These are phyloP conservation scores for Xestobium rufovillosum DNA, from an alignment of 2,888 invertebrate species.

Conservation along the genomic window DNA sequence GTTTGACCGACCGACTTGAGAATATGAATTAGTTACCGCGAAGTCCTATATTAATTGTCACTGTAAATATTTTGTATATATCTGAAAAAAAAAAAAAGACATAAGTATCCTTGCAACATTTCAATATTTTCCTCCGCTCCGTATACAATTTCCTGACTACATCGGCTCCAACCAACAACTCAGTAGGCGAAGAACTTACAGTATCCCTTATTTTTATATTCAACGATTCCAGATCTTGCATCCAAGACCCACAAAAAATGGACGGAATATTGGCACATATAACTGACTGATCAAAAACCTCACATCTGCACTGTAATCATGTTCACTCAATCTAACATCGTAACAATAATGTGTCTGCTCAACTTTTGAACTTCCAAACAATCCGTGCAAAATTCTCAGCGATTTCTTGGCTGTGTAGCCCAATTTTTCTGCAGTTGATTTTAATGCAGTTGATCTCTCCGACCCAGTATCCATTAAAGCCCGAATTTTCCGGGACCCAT, in stretches of 20 bases:
- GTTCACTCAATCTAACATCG: no score
- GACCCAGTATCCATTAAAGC: no score
- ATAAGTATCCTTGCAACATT: no score
- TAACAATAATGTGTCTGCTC: background rate
- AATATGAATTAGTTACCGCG: no score
- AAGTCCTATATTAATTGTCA: no score
- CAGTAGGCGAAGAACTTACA: background rate
- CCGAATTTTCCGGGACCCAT: background rate
- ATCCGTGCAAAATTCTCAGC: constrained; percentile 7
- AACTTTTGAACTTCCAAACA: constrained; percentile 8
- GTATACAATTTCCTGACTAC: constrained; percentile 8
- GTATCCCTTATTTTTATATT: constrained; percentile 4
- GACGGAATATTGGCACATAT: constrained; percentile 6
- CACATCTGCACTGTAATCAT: constrained; percentile 3
- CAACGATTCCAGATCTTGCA: constrained; percentile 1
- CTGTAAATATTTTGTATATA: no score
- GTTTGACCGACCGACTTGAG: no score
- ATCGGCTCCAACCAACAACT: constrained; percentile 11
- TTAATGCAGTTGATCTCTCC: no score
- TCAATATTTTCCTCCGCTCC: no score
- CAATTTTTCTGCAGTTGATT: constrained; percentile 2
- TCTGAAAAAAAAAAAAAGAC: no score
- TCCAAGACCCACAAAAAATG: constrained; percentile 8
- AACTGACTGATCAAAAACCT: constrained; percentile 7
- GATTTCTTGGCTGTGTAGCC: background rate